phyloP scores from a whole-genome alignment of 2,113 vertebrate species.

The Heterocephalus glaber region DNA sequence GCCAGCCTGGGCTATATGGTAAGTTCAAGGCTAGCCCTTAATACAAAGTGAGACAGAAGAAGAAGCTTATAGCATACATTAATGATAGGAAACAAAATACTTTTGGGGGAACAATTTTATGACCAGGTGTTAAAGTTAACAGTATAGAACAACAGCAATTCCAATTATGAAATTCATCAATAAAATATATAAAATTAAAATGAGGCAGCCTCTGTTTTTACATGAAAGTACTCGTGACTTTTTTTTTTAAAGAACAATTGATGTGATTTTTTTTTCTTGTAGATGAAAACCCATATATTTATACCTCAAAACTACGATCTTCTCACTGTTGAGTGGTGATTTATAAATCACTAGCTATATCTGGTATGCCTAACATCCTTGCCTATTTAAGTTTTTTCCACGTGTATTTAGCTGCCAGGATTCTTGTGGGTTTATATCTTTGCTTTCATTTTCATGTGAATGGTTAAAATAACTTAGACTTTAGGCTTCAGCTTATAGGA shows the following conservation, averaged over 20 bases:
- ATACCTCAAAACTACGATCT: not conserved
- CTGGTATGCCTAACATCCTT: not conserved
- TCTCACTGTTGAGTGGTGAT: not conserved
- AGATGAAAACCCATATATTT: not conserved
- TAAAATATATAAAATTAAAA: constrained; percentile 43
- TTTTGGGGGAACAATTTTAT: not conserved
- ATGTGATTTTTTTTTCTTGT: not conserved
- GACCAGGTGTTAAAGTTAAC: not conserved
- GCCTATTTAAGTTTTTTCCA: not conserved
- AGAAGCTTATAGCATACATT: not conserved
- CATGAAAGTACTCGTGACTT: not conserved
- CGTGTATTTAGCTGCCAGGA: not conserved
- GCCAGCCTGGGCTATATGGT: not conserved
- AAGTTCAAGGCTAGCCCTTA: not conserved
- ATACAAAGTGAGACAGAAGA: not conserved
- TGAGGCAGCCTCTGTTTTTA: not conserved
- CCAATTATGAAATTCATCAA: not conserved
- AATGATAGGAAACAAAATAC: not conserved
- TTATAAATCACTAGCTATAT: not conserved
- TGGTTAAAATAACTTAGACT: not conserved
- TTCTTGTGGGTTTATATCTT: constrained; percentile 17
- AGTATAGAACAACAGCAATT: not conserved
- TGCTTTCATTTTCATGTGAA: constrained; percentile 25
- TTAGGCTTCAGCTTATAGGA: not conserved
- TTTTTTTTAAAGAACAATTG: not conserved